These are phyloP conservation scores for Eolophus roseicapilla DNA, from an alignment of 2,113 vertebrate species.

Conservation along the genomic window DNA sequence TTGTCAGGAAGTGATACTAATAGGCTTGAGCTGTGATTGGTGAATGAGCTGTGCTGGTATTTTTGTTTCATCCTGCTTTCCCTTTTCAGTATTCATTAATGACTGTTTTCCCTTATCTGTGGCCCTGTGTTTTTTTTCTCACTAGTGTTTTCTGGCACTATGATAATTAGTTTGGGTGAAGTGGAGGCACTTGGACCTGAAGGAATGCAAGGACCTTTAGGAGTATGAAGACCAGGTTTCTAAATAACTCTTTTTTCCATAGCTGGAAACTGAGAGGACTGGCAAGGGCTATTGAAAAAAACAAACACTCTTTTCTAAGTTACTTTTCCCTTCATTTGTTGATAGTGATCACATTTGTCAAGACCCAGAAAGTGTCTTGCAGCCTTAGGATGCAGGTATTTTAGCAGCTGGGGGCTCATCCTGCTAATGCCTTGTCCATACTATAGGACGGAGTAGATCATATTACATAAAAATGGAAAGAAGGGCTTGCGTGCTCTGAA, in stretches of 20 bases:
- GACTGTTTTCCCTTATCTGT: background rate
- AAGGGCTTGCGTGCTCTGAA: background rate
- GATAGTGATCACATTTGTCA: background rate
- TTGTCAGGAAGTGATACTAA: conserved; percentile 56
- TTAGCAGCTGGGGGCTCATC: background rate
- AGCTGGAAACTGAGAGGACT: background rate
- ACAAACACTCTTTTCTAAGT: background rate
- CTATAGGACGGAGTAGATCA: background rate
- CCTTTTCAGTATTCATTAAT: background rate
- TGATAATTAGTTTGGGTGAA: background rate
- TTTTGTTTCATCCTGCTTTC: conserved; percentile 21
- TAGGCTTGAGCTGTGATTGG: conserved; percentile 1
- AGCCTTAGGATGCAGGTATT: background rate
- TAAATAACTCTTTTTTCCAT: background rate
- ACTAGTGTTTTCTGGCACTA: background rate
- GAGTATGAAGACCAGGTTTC: background rate
- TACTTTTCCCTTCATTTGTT: background rate
- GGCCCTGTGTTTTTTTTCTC: background rate
- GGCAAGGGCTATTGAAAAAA: background rate
- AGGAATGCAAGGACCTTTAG: background rate
- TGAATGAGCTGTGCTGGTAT: background rate
- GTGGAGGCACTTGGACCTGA: background rate
- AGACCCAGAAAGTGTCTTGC: background rate
- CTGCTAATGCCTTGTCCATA: background rate
- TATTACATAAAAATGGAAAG: background rate